These are phyloP conservation scores for Cinclus cinclus DNA, from an alignment of 2,113 vertebrate genomes.

Conservation along the genomic window DNA sequence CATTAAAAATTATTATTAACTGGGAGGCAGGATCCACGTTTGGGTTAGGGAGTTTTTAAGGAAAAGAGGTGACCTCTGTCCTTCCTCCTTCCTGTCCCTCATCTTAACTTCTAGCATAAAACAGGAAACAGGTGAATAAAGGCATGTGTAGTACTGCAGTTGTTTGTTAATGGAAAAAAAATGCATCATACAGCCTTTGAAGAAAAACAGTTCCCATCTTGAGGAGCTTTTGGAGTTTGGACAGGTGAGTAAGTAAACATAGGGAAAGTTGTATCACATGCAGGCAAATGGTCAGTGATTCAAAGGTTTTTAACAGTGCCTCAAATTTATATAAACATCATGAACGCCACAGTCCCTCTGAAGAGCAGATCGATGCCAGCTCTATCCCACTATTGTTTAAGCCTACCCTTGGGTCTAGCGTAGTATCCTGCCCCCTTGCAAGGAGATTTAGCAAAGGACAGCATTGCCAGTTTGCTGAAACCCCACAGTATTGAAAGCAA, in stretches of 20 bases:
- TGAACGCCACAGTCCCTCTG: neutral
- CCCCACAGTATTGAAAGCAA: neutral
- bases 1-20: neutral
- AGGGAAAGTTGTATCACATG: neutral
- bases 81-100: neutral
- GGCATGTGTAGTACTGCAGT: neutral
- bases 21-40: neutral
- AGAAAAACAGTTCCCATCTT: neutral
- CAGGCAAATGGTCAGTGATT: neutral
- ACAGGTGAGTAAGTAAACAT: neutral
- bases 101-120: neutral
- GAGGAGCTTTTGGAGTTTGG: neutral
- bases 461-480: neutral
- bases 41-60: neutral
- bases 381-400: neutral
- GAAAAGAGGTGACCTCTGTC: neutral
- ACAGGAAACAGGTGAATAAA: neutral
- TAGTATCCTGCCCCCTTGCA: neutral
- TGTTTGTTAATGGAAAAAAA: neutral
- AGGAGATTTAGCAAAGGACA: neutral
- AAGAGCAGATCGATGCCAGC: neutral
- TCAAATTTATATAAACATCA: neutral
- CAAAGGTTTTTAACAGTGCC: neutral
- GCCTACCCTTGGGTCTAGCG: neutral
- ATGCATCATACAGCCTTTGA: neutral